Percentiles rank a stretch among this genome's conserved stretches.
Conservation (phyloP, 1,140 invertebrate species). For the Zophobas atratus region DNA sequence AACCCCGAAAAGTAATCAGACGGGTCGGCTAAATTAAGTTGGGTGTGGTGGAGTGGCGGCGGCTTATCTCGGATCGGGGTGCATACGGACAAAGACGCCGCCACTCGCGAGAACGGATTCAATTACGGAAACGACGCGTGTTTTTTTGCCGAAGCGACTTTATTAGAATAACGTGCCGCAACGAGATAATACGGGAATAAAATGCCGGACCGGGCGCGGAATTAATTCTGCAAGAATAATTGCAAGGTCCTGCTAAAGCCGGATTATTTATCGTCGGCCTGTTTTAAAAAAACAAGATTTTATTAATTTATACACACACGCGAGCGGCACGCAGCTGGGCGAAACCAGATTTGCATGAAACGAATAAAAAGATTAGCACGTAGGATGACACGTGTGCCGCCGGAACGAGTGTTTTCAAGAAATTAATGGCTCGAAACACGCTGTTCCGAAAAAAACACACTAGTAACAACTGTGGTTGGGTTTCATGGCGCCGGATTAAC, state of each 20-base stretch:
- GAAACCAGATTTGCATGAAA: constrained; percentile 3
- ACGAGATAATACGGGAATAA: constrained; percentile 31
- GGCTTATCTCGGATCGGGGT: constrained; percentile 9
- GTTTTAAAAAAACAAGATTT: constrained; percentile 41
- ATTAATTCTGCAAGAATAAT: constrained; percentile 40
- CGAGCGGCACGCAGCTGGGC: background rate
- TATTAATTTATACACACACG: constrained; percentile 33
- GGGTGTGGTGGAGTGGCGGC: background rate
- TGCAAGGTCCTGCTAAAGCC: constrained; percentile 17
- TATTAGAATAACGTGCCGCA: constrained; percentile 21
- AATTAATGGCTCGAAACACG: no score
- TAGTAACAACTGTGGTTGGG: no score
- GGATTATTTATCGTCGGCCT: constrained; percentile 19
- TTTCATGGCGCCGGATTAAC: no score
- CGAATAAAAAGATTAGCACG: constrained; percentile 29
- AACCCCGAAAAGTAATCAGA: constrained; percentile 5
- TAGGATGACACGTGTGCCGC: background rate
- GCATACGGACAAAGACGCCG: background rate
- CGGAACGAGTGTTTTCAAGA: no score
- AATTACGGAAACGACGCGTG: constrained; percentile 15
- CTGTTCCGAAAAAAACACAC: no score
- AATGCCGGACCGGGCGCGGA: constrained; percentile 11
- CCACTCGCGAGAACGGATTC: constrained; percentile 3
- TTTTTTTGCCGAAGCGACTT: background rate
- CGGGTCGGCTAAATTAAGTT: constrained; percentile 5